Evolutionary conservation across 2,888 invertebrate species (phyloP), one percentile per base, ranked within the genome.

Genomic region (Lithophane leautieri): DNA sequence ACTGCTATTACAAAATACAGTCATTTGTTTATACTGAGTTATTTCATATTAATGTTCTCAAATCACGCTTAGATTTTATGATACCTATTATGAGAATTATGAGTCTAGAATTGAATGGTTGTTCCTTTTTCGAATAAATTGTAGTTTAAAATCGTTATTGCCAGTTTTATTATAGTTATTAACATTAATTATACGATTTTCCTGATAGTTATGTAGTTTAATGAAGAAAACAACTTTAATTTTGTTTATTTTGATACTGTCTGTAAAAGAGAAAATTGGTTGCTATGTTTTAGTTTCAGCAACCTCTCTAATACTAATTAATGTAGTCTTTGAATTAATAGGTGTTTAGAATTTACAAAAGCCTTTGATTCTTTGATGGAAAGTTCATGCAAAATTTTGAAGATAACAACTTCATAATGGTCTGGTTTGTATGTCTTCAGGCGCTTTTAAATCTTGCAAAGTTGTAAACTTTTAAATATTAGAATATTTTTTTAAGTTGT

Each of bases 51-150:
- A 86, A 88, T 84, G 83, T 76, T 73, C 40, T 67, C 34, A 67
- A 81, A 81, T 86, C 88, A 88, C 85, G 85, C 71, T 74, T 78
- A 68, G 56, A 78, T 73, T 77, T 86, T 79, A 82, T 79, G 72
- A 74, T 78, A 77, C 9, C 50, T 44, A 9, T 63, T 11, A 44
- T 40, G 58, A 75, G 62, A 76, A 70, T 77, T 76, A 78, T 68
- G 66, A 67, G 67, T 77, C 60, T 70, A n/a, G 50, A 62, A 69
- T 44, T 70, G 54, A 81, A 86, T 63, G 34, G 14, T 2, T n/a
- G 44, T 71, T 50, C 61, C n/a, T 58, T 63, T 19, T 56, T 52
- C 6, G 25, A 56, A 68, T 73, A 75, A 70, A 73, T 76, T 69
- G 44, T 60, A 73, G 61, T 77, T 85, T 78, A 67, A 75, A 72